phyloP scores from a whole-genome alignment of 2,113 vertebrate genomes.

The Capra hircus region DNA sequence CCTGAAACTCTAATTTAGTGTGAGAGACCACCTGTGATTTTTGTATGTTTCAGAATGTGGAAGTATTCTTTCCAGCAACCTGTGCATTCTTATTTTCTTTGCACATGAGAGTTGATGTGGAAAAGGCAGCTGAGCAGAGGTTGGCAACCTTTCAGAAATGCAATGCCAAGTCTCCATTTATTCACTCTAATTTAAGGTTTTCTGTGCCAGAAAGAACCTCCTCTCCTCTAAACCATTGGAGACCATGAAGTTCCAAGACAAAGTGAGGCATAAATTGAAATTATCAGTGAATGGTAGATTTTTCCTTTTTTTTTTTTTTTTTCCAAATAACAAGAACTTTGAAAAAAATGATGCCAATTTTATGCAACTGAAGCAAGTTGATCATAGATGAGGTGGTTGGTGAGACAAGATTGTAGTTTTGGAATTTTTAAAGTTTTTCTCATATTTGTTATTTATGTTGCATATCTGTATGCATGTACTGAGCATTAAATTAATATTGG shows the following conservation, averaged over 20 bases:
- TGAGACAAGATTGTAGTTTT: neutral
- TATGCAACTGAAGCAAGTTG: neutral
- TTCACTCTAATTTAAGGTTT: constrained; percentile 49
- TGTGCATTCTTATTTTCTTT: constrained; percentile 39
- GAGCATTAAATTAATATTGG: neutral
- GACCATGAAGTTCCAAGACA: constrained; percentile 18
- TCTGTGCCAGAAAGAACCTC: constrained; percentile 7
- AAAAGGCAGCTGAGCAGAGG: constrained; percentile 50
- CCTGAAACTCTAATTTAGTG: constrained; percentile 53
- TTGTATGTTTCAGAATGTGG: constrained; percentile 27
- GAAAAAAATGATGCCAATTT: neutral
- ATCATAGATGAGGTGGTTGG: neutral
- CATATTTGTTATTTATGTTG: neutral
- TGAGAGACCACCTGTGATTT: constrained; percentile 47
- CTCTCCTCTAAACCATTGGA: constrained; percentile 35
- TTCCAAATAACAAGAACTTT: constrained; percentile 19
- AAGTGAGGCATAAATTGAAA: constrained; percentile 46
- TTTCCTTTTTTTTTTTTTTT: neutral
- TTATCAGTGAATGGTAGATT: constrained; percentile 32
- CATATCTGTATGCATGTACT: neutral
- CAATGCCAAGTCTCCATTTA: constrained; percentile 41
- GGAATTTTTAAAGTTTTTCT: neutral
- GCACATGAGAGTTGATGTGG: constrained; percentile 26
- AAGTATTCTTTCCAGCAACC: constrained; percentile 19
- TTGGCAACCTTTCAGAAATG: constrained; percentile 51